Evolutionary conservation across 2,797 vertebrate genomes (phyloP), one percentile per base, ranked within the genome.

Genomic region (Danio aesculapii): DNA sequence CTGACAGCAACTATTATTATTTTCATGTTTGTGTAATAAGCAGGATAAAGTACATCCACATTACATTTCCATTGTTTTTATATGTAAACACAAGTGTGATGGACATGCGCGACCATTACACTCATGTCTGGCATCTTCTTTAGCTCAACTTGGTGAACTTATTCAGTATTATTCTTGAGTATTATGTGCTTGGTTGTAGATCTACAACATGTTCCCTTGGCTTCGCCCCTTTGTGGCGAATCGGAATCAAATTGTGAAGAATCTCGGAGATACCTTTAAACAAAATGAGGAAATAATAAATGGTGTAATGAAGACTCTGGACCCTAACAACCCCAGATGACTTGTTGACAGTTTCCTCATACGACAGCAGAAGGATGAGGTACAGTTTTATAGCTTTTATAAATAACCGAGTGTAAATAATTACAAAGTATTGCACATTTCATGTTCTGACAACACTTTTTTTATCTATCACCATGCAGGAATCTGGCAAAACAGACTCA

Each of bases 161-260:
- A n/a, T n/a, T n/a, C n/a, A n/a, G n/a, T n/a, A n/a, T 30, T 30
- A 30, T 30, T 30, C 30, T 30, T 30, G 30, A 30, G 3, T 30
- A 30, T 30, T 30, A 30, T 77, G 8, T 67, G 3, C 6, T 21
- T 19, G 0, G 19, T 71, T 71, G 13, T 41, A 88, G 89, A 19
- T 90, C 5, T 88, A 88, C 73, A 88, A 90, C 71, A 77, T 82
- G 39, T 87, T 85, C 64, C 89, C 87, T 0, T 80, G 84, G 83
- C 68, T 88, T 72, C 73, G 84, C 5, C 44, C 30, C 3, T 84
- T 79, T 19, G 6, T 88, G 16, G 58, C 14, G 11, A 49, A 63
- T n/a, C 78, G 67, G 69, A 66, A 55, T 5, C 41, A 8, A 0
- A 17, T 86, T 1, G 53, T 77, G 19, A 75, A 70, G 44, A 84